Conservation (phyloP, 2,797 vertebrate species). For the Lindbergichthys nudifrons region DNA sequence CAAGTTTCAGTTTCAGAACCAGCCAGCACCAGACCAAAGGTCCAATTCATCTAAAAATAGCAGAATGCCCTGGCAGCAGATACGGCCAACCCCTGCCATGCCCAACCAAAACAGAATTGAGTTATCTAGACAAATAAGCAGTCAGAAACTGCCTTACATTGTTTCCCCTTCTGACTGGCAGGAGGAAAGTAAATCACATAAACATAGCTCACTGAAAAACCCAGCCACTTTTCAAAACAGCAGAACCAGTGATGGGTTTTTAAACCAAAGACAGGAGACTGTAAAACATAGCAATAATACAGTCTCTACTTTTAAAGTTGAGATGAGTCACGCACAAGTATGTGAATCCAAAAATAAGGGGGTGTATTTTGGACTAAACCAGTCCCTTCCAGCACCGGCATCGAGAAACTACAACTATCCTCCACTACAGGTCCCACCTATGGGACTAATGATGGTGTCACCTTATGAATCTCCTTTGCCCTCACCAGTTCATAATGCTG, state of each 20-base stretch:
- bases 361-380: constrained; percentile 88
- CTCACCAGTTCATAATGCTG: constrained; percentile 90
- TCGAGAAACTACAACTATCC: constrained; percentile 82
- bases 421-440: constrained; percentile 83
- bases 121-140: constrained; percentile 85
- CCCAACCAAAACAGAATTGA: constrained; percentile 86
- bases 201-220: constrained; percentile 78
- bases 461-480: constrained; percentile 93
- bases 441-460: constrained; percentile 89
- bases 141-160: constrained; percentile 89
- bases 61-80: constrained; percentile 91
- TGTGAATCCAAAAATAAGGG: constrained; percentile 88
- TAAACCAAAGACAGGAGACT: constrained; percentile 83
- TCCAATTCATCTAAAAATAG: constrained; percentile 85
- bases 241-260: constrained; percentile 82
- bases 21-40: constrained; percentile 86
- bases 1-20: constrained; percentile 88
- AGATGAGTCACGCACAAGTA: constrained; percentile 82
- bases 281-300: constrained; percentile 79
- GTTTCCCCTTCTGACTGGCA: constrained; percentile 89
- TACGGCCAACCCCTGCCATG: constrained; percentile 81
- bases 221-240: constrained; percentile 79
- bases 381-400: constrained; percentile 79
- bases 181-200: constrained; percentile 84
- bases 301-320: constrained; percentile 82